Percentiles rank a stretch among this genome's conserved stretches.
These are phyloP conservation scores for Belgica antarctica DNA, from an alignment of 2,888 invertebrate species.

Conservation along the genomic window DNA sequence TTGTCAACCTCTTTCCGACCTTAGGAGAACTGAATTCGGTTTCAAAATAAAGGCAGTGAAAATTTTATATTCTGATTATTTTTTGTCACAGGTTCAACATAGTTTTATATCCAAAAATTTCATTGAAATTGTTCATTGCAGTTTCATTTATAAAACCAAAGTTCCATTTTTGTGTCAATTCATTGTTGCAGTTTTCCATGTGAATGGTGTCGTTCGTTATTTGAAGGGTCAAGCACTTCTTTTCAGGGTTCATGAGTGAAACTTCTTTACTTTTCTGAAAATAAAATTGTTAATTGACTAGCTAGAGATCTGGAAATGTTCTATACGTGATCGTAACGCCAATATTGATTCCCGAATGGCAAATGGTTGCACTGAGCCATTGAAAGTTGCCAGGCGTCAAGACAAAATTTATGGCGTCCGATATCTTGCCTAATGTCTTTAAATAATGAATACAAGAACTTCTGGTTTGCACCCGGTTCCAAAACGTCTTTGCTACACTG, in stretches of 20 bases:
- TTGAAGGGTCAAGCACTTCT: not conserved
- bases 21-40: no score
- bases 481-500: not conserved
- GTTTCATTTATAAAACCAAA: constrained; percentile 17
- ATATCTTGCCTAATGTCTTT: constrained; percentile 10
- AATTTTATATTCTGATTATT: no score
- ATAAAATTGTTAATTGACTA: not conserved
- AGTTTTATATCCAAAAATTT: constrained; percentile 17
- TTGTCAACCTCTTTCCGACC: no score
- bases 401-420: not conserved
- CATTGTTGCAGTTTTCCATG: not conserved
- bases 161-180: constrained; percentile 13
- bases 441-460: constrained; percentile 17
- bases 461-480: constrained; percentile 2
- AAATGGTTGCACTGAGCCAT: not conserved
- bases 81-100: no score
- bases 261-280: constrained; percentile 1
- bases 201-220: not conserved
- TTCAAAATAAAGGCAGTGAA: no score
- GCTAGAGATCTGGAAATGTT: not conserved
- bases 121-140: constrained; percentile 12
- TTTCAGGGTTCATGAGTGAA: not conserved
- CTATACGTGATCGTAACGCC: not conserved
- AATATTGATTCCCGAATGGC: constrained; percentile 11
- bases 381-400: not conserved